Base-by-base conservation (phyloP, 2,797 vertebrate species). In the Sebastes vulpes region DNA sequence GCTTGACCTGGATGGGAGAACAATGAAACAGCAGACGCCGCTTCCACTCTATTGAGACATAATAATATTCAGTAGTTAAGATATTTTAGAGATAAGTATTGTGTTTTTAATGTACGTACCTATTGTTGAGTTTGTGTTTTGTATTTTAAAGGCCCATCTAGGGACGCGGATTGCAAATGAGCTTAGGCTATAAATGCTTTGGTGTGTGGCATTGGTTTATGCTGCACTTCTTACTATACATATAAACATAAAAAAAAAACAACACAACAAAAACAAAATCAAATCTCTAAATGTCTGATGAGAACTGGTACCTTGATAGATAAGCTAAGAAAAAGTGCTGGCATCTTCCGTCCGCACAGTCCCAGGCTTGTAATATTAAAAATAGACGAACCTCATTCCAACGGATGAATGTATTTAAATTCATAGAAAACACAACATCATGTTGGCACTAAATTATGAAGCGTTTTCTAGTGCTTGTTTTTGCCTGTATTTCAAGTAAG, bases 1-100 rank as follows among this genome's bases (percentile, higher is more conserved):
- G 77, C 67, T 57, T 85, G 92, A 94, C 93, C 93, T 56, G 78
- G 31, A 83, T 5, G 56, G 57, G 72, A 79, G 84, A 88, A 87
- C 83, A 87, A 72, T 75, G 72, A 80, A 66, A 77, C 56, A 32
- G 72, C 65, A 54, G n/a, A 48, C 26, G 1, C 18, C 0, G 11
- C 42, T 70, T 58, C 0, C 1, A 83, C 69, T 86, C 73, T 79
- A 5, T 21, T 46, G 56, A 78, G 65, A 75, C 65, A 52, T 74
- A 65, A 67, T 63, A n/a, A 77, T n/a, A 23, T 42, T 53, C 26
- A 8, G 29, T 42, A 3, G 63, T 31, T 18, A 9, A 56, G 18
- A 42, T 18, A 48, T 65, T 63, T 53, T 9, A 48, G 20, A 75
- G 53, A 0, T 46, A 52, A 7, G 10, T 35, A 14, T 32, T 20